Percentiles rank a stretch among this genome's conserved stretches.
Evolutionary conservation across 2,888 invertebrate species (phyloP).

Genomic region (Andrena trimmerana): DNA sequence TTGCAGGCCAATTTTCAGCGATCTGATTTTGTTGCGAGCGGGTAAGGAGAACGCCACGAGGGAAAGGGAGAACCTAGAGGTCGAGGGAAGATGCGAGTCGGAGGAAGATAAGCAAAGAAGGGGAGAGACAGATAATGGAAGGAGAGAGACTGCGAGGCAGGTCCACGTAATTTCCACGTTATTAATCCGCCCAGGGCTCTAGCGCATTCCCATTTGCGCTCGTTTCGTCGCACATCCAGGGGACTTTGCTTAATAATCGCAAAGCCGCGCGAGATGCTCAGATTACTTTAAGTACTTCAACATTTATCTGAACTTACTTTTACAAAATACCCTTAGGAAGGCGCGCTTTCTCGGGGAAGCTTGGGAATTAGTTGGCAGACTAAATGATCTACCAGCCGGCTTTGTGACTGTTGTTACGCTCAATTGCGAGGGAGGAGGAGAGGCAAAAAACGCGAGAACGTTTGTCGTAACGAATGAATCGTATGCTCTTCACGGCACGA

Average conservation of each 20-base stretch:
- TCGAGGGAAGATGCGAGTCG: constrained; percentile 10
- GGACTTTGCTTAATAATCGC: constrained; percentile 58
- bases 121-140: constrained; percentile 19
- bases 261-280: constrained; percentile 37
- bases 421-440: neutral
- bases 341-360: neutral
- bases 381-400: constrained; percentile 7
- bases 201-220: constrained; percentile 59
- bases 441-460: neutral
- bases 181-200: constrained; percentile 63
- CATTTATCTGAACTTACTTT: constrained; percentile 47
- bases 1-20: constrained; percentile 51
- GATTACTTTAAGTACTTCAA: constrained; percentile 55
- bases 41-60: constrained; percentile 10
- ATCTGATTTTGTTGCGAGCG: constrained; percentile 61
- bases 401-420: neutral
- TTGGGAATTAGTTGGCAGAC: constrained; percentile 19
- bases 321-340: constrained; percentile 10
- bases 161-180: constrained; percentile 67
- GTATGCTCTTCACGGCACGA: too few species aligned
- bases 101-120: constrained; percentile 13
- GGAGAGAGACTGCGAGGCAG: constrained; percentile 26
- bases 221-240: constrained; percentile 65
- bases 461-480: neutral
- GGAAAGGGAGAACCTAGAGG: neutral